A percentile compares a stretch with the other conserved stretches of the same genome.
Evolutionary conservation across 2,113 vertebrate species (phyloP).

Genomic region (Microcebus lehilahytsara): DNA sequence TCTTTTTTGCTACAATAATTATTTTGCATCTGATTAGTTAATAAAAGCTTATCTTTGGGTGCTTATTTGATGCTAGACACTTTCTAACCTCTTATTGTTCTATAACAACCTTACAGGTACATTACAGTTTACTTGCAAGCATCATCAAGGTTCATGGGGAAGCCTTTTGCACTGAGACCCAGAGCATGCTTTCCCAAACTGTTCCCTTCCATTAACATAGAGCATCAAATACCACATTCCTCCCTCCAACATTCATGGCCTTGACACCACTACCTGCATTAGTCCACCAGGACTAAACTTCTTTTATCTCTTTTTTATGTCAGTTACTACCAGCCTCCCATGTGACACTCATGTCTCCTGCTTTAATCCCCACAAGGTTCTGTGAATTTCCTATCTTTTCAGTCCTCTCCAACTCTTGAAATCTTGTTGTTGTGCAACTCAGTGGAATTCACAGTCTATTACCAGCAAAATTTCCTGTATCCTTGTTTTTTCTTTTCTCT

Average conservation of each 20-base stretch:
- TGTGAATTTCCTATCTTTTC: conserved; percentile 12
- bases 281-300: neutral
- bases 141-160: neutral
- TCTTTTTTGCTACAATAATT: neutral
- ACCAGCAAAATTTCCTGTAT: conserved; percentile 2
- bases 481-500: neutral
- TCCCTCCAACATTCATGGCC: neutral
- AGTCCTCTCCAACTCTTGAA: neutral
- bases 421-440: neutral
- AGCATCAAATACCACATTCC: neutral
- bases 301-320: conserved; percentile 21
- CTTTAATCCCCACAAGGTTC: conserved; percentile 12
- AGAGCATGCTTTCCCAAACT: neutral
- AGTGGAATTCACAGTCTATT: neutral
- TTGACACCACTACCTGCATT: neutral
- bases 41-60: neutral
- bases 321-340: neutral
- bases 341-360: neutral
- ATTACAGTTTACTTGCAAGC: conserved; percentile 7
- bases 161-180: neutral
- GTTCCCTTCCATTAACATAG: neutral
- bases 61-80: conserved; percentile 3
- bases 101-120: neutral
- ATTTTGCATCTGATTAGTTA: conserved; percentile 51
- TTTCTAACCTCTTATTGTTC: conserved; percentile 6